Base-by-base conservation (phyloP, 2,888 invertebrate species). In the Chymomyza caudatula region DNA sequence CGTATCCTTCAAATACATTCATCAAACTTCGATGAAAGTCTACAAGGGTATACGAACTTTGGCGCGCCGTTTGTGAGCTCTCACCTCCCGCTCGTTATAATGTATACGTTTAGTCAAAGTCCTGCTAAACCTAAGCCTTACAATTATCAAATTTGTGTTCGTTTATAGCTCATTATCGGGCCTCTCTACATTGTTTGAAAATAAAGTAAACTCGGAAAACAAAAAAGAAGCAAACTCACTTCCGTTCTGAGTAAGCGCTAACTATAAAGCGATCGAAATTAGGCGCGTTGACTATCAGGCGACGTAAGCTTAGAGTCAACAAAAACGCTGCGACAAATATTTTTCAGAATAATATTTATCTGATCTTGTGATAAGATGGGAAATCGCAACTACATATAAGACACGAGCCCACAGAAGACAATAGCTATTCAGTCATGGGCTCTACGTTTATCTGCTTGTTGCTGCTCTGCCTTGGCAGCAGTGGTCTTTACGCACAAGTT, bases 231-330 rank as follows among this genome's bases (percentile, higher is more conserved):
- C 15, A 47, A 47, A 22, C 17, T 11, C n/a, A 56, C 42, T 56
- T 37, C 51, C 51, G 51, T 17, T 20, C 19, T 17, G 42, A 56
- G 8, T 56, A 37, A 43, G 13, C 43, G 17, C n/a, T 19, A 56
- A 43, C n/a, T n/a, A 72, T 75, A 77, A 76, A 76, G 69, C 79
- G 64, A 73, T 85, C 85, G 75, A 77, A 82, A 56, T 25, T 15
- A 37, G 52, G 20, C 53, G 56, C n/a, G 51, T 20, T 51, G 17
- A 51, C 51, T 83, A 74, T 84, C 78, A 60, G 49, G 17, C 61
- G 59, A 67, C 62, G 73, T 69, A 52, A 63, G 55, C n/a, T 3
- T 37, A 47, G 47, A 37, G 65, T 82, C 69, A 81, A 81, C 72
- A 76, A 19, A 37, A 55, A 57, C 69, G 71, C 62, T 81, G 81